Evolutionary conservation across 2,113 vertebrate genomes (phyloP), one percentile per base, ranked within the genome.

Genomic region (Falco punctatus): DNA sequence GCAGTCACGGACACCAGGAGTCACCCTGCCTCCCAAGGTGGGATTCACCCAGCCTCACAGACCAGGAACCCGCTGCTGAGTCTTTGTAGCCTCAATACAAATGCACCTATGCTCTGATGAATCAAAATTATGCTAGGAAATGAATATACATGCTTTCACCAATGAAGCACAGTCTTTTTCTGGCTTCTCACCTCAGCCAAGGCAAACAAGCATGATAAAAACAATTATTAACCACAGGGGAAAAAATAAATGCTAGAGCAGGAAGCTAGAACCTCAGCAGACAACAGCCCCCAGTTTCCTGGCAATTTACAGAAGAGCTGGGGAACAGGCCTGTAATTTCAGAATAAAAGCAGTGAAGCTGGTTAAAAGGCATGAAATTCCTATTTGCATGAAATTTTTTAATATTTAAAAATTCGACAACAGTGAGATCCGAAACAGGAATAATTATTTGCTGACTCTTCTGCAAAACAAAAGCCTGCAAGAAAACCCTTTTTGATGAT

Each of bases 241-340:
- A 82, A 86, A 95, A 95, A 92, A 92, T 20, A 75, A 84, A 89
- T 51, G 35, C 65, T 91, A 21, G 7, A 87, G 54, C 8, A 78
- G 80, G 61, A 95, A 95, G 86, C 35, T 54, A 81, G 40, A 96
- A 86, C 24, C 54, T 92, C 69, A 69, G 61, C 38, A 86, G 66
- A 80, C 40, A 88, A 58, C 40, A 88, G 69, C 18, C n/a, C 30
- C 46, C 71, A 92, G 80, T 79, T 90, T 90, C 83, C 83, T 67
- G 65, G 51, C n/a, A 94, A 74, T 94, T 91, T 88, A 78, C 11
- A 83, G 71, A 74, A 81, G n/a, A 92, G 42, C 38, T 85, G 21
- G 33, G 13, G 62, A 95, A 88, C 44, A 92, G 12, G 59, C 32
- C 48, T 90, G 18, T 88, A 93, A 93, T 94, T 91, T 94, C 83